These are phyloP conservation scores for Ciconia stormi DNA, from an alignment of 2,113 vertebrate genomes.

Conservation along the genomic window DNA sequence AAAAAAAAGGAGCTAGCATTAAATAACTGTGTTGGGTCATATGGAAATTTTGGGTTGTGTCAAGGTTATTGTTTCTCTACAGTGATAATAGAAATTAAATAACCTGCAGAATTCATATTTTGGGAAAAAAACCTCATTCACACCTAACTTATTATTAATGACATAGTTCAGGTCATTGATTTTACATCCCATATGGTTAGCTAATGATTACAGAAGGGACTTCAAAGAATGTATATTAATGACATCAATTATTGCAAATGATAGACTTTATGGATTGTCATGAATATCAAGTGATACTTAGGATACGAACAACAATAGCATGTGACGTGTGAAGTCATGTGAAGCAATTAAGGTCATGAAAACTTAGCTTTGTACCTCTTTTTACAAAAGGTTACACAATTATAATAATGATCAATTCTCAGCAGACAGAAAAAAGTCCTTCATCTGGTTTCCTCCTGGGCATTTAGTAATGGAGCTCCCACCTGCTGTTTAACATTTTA, in stretches of 20 bases:
- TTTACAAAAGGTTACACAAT: not conserved
- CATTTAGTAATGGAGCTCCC: constrained; percentile 50
- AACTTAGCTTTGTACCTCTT: not conserved
- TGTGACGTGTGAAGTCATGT: not conserved
- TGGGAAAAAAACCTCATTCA: constrained; percentile 16
- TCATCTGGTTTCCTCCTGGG: constrained; percentile 46
- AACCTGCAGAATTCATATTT: constrained; percentile 9
- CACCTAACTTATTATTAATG: constrained; percentile 60
- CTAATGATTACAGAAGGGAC: constrained; percentile 59
- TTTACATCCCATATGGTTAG: constrained; percentile 48
- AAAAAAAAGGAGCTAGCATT: not conserved
- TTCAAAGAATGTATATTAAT: constrained; percentile 44
- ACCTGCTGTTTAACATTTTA: constrained; percentile 46
- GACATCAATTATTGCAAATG: constrained; percentile 46
- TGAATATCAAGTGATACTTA: constrained; percentile 19
- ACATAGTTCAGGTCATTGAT: constrained; percentile 61
- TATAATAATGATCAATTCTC: constrained; percentile 55
- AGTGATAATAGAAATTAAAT: not conserved
- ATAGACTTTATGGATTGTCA: constrained; percentile 34
- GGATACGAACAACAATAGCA: constrained; percentile 1
- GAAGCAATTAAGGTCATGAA: constrained; percentile 52
- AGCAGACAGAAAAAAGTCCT: not conserved
- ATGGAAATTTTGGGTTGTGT: not conserved
- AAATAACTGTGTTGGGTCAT: not conserved
- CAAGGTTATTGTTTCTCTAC: not conserved